These are phyloP conservation scores for Cisticola juncidis DNA, from an alignment of 2,113 vertebrate species.

Conservation along the genomic window DNA sequence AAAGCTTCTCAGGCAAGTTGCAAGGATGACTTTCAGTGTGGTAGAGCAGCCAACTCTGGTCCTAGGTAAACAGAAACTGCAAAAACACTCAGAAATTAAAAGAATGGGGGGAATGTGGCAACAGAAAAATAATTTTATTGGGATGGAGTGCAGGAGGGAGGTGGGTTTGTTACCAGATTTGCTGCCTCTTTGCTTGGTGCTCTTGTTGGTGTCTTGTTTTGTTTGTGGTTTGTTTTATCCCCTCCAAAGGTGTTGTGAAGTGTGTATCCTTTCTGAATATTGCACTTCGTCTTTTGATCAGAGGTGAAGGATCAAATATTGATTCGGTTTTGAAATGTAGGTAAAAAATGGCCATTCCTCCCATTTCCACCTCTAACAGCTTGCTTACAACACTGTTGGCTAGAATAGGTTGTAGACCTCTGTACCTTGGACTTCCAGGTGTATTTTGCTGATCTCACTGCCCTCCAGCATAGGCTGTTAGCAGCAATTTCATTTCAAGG, in stretches of 20 bases:
- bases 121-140: neutral
- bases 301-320: neutral
- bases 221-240: neutral
- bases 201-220: neutral
- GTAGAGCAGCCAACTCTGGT: neutral
- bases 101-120: neutral
- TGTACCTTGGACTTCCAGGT: neutral
- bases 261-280: neutral
- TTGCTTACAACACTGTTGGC: neutral
- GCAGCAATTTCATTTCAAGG: neutral
- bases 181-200: neutral
- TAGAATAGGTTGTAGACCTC: neutral
- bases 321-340: neutral
- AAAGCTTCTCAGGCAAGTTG: neutral
- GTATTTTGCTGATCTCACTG: neutral
- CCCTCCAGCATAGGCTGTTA: neutral
- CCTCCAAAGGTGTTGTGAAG: accelerated
- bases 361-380: neutral
- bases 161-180: neutral
- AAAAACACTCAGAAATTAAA: neutral
- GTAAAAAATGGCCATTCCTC: neutral
- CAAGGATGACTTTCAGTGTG: neutral
- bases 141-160: neutral
- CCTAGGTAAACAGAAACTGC: neutral
- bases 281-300: neutral